A percentile compares a stretch with the other conserved stretches of the same genome.
phyloP scores from a whole-genome alignment of 2,113 vertebrate species.

The Nanorana parkeri region DNA sequence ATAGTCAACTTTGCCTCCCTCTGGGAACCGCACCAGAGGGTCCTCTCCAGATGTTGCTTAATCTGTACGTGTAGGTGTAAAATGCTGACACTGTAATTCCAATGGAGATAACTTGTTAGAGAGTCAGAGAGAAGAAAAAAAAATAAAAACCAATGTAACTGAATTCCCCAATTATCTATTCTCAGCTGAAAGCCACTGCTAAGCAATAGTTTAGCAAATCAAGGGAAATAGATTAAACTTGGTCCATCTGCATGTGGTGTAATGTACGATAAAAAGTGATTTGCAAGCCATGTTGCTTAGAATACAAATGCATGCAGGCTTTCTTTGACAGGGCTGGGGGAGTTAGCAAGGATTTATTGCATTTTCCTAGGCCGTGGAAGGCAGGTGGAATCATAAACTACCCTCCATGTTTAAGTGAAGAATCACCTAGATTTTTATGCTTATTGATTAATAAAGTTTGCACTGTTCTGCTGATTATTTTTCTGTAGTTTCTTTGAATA shows the following conservation, averaged over 20 bases:
- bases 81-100: conserved; percentile 36
- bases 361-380: neutral
- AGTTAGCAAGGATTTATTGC: conserved; percentile 48
- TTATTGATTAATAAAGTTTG: conserved; percentile 15
- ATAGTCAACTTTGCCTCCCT: conserved; percentile 44
- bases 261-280: conserved; percentile 50
- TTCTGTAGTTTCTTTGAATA: no score
- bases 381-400: conserved; percentile 47
- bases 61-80: conserved; percentile 33
- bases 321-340: conserved; percentile 30
- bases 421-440: neutral
- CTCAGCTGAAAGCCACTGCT: conserved; percentile 1
- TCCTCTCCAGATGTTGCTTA: conserved; percentile 51
- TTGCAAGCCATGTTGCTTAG: conserved; percentile 28
- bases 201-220: conserved; percentile 35
- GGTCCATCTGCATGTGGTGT: conserved; percentile 35
- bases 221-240: conserved; percentile 25
- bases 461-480: neutral
- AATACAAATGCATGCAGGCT: conserved; percentile 79
- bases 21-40: conserved; percentile 23
- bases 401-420: conserved; percentile 46
- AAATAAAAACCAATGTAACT: conserved; percentile 4
- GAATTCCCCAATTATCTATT: conserved; percentile 27
- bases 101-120: conserved; percentile 24
- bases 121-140: neutral